These are phyloP conservation scores for Smutsia temminckii DNA, from an alignment of 2,797 vertebrate genomes.

Conservation along the genomic window DNA sequence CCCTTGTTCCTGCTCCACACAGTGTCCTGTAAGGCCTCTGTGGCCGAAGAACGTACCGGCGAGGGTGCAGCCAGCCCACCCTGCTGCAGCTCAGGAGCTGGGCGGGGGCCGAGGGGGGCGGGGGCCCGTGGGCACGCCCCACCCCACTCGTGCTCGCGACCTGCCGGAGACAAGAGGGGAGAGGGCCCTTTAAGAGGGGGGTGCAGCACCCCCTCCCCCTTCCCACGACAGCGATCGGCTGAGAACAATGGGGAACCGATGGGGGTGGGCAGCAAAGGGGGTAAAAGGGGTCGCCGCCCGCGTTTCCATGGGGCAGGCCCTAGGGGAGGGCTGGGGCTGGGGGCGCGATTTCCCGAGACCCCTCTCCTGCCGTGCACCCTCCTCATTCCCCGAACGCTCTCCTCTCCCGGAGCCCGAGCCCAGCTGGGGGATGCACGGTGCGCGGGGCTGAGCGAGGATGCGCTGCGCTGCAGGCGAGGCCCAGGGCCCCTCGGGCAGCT, in stretches of 20 bases:
- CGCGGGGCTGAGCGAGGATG: not conserved
- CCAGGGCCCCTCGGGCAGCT: slow-evolving; percentile 56
- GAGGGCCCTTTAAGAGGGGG: slow-evolving; percentile 66
- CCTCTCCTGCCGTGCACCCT: not conserved
- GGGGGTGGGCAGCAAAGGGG: slow-evolving; percentile 47
- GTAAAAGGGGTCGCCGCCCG: slow-evolving; percentile 20
- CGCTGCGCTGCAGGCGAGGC: slow-evolving; percentile 33
- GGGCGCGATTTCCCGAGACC: not conserved
- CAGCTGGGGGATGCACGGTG: not conserved
- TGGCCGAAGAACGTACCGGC: not conserved
- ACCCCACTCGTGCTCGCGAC: slow-evolving; percentile 74
- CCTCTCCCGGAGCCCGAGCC: not conserved
- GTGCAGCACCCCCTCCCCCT: slow-evolving; percentile 61
- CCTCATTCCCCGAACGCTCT: not conserved
- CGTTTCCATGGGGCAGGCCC: not conserved
- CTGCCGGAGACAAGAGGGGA: slow-evolving; percentile 34
- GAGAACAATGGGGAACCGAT: slow-evolving; percentile 78
- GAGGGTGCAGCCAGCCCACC: not conserved
- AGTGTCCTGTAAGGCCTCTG: not conserved
- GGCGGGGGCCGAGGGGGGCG: slow-evolving; percentile 59
- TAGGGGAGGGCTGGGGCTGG: not conserved
- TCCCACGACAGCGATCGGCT: slow-evolving; percentile 31
- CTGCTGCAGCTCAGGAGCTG: not conserved
- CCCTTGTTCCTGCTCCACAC: not conserved
- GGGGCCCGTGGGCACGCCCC: slow-evolving; percentile 76